Evolutionary conservation across 2,797 vertebrate species (phyloP).

Genomic region (Sternarchorhynchus goeldii): DNA sequence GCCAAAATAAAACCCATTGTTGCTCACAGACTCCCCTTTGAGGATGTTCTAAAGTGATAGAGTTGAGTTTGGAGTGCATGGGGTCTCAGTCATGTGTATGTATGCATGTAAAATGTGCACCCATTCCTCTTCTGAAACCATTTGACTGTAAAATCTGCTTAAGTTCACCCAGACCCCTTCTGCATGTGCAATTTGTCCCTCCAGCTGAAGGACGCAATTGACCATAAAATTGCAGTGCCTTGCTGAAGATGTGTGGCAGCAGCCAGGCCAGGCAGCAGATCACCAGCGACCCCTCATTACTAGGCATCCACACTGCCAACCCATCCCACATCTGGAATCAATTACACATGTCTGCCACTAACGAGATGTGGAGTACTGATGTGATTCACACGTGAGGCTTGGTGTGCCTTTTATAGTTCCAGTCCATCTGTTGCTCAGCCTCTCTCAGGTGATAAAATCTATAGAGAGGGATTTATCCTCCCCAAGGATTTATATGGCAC

Average conservation of each 20-base stretch:
- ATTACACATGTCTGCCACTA: conserved; percentile 84
- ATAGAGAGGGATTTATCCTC: conserved; percentile 18
- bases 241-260: conserved; percentile 72
- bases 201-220: conserved; percentile 84
- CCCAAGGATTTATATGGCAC: conserved; percentile 39
- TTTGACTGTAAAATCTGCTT: conserved; percentile 23
- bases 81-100: not conserved
- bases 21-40: not conserved
- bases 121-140: conserved; percentile 3
- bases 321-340: conserved; percentile 86
- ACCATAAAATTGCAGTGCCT: conserved; percentile 83
- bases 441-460: conserved; percentile 79
- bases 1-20: conserved; percentile 36
- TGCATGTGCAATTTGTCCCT: conserved; percentile 74
- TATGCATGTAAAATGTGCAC: conserved; percentile 38
- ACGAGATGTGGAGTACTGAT: conserved; percentile 68
- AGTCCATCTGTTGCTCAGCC: conserved; percentile 77
- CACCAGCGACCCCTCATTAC: conserved; percentile 83
- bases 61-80: conserved; percentile 9
- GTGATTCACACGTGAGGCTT: conserved; percentile 85
- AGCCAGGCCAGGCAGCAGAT: conserved; percentile 64
- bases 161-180: conserved; percentile 57
- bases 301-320: conserved; percentile 79
- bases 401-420: conserved; percentile 75
- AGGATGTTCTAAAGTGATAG: not conserved